Evolutionary conservation across 2,113 vertebrate species (phyloP).

Genomic region (Vidua macroura): DNA sequence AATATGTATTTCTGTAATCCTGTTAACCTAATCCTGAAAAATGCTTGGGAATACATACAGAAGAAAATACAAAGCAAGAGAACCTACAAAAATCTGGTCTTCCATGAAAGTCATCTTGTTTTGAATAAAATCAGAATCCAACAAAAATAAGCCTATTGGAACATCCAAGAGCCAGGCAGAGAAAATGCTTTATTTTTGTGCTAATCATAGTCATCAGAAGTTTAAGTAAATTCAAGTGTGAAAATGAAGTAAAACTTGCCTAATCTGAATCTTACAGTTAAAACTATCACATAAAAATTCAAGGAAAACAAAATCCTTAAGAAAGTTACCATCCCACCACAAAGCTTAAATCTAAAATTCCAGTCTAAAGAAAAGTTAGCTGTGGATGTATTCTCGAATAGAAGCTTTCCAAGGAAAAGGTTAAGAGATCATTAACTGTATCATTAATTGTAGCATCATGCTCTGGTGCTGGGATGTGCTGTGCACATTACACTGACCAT

Average conservation of each 20-base stretch:
- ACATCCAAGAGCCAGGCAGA: background rate
- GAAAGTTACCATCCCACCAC: background rate
- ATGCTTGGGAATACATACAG: background rate
- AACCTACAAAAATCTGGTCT: background rate
- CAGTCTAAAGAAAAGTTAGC: background rate
- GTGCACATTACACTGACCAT: background rate
- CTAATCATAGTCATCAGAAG: background rate
- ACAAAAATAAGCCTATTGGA: background rate
- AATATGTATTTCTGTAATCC: background rate
- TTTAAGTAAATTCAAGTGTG: background rate
- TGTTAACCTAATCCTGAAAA: background rate
- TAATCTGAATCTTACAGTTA: background rate
- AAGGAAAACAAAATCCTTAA: background rate
- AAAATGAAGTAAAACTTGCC: background rate
- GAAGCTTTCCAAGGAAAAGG: background rate
- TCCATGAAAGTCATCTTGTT: background rate
- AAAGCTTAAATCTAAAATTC: background rate
- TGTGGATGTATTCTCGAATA: background rate
- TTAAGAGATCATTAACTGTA: background rate
- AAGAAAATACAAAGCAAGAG: background rate
- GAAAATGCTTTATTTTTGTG: background rate
- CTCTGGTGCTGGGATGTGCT: background rate
- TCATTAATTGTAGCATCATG: background rate
- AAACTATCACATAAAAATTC: background rate
- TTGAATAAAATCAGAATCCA: background rate